These are phyloP conservation scores for Plecturocebus donacophilus DNA, from an alignment of 2,113 vertebrate genomes.

Conservation along the genomic window DNA sequence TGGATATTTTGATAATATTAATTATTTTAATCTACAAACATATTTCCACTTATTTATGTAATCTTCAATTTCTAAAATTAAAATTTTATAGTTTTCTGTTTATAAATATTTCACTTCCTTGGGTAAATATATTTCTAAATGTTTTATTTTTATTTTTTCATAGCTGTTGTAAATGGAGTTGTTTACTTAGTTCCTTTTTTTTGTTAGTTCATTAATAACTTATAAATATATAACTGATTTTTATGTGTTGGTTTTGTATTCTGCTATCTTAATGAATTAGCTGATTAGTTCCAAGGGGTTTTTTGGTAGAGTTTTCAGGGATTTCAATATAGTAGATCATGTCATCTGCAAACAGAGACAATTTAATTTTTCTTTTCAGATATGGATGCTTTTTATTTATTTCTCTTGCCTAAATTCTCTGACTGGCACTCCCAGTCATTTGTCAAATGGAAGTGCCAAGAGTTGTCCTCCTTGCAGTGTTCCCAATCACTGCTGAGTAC, in stretches of 20 bases:
- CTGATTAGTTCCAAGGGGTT: too few relatives aligned
- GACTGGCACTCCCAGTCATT: not conserved
- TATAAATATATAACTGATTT: too few relatives aligned
- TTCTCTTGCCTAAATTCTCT: not conserved
- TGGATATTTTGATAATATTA: not conserved
- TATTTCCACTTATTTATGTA: not conserved
- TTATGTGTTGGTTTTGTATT: too few relatives aligned
- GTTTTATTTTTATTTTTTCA: not conserved
- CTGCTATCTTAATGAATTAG: too few relatives aligned
- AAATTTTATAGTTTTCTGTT: not conserved
- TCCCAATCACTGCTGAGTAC: not conserved
- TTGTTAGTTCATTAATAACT: too few relatives aligned
- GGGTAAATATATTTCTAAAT: not conserved
- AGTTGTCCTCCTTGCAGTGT: not conserved
- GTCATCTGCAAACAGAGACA: too few relatives aligned
- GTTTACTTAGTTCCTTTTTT: too few relatives aligned
- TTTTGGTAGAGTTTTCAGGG: too few relatives aligned
- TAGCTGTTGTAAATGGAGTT: too few relatives aligned
- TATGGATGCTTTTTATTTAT: not conserved
- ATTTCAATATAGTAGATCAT: too few relatives aligned
- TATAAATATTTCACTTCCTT: not conserved
- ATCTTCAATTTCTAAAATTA: not conserved
- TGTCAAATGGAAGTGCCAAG: not conserved
- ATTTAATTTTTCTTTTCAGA: not conserved
- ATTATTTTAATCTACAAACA: not conserved